These are phyloP conservation scores for Aspidoscelis tigris DNA, from an alignment of 2,113 vertebrate species.

Conservation along the genomic window DNA sequence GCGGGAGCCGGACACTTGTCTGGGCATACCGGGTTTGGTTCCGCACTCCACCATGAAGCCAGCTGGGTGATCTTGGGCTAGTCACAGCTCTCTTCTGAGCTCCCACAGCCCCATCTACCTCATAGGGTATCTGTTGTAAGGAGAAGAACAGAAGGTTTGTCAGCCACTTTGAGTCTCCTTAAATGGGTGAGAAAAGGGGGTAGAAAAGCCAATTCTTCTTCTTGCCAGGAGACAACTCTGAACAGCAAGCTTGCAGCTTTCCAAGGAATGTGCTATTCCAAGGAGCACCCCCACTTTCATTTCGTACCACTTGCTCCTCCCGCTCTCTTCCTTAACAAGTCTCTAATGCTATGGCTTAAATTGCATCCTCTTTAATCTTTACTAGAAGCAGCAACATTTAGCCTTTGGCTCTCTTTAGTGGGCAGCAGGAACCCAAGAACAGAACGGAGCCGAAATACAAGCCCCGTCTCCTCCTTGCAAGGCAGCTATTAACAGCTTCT, in stretches of 20 bases:
- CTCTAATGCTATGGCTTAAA: conserved; percentile 56
- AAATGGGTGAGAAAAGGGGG: no score
- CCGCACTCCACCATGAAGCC: no score
- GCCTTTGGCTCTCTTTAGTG: conserved; percentile 58
- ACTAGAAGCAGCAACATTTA: conserved; percentile 61
- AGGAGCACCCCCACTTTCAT: conserved; percentile 53
- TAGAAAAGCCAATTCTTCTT: no score
- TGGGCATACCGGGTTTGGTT: no score
- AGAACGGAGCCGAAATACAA: conserved; percentile 66
- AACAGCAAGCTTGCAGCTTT: conserved; percentile 43
- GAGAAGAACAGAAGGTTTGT: no score
- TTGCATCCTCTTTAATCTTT: conserved; percentile 62
- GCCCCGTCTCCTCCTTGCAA: conserved; percentile 60
- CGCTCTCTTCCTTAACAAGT: conserved; percentile 49
- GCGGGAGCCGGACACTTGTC: no score
- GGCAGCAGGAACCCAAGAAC: conserved; percentile 57
- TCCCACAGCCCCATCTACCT: no score
- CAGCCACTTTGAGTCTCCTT: no score
- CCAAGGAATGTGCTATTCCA: conserved; percentile 40
- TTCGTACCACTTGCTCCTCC: conserved; percentile 50
- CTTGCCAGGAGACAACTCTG: conserved; percentile 1
- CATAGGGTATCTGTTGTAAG: no score
- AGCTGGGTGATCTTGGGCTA: no score
- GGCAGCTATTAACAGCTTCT: conserved; percentile 55
- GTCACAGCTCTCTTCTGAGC: no score